Base-by-base conservation (phyloP, 2,888 invertebrate genomes). In the Protophormia terraenovae region DNA sequence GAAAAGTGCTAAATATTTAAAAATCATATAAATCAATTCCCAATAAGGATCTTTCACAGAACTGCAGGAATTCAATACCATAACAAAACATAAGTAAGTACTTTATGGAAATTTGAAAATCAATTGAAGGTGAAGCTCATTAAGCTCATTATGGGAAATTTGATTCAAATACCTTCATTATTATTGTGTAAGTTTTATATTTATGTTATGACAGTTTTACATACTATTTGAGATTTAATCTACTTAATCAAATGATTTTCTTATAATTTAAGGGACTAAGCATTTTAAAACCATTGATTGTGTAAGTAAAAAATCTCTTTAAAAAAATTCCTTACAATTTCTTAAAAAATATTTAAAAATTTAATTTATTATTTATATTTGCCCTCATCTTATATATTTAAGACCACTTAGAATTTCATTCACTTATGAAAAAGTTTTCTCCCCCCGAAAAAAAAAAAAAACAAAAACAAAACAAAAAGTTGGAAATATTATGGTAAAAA, bases 111-210 rank as follows among this genome's bases (percentile, higher is more conserved):
- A 73, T 85, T 73, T 55, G 22, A 75, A 82, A 85, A 79, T 82
- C 82, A 82, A 85, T 82, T 78, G 69, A 82, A 79, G 85, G 75
- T 85, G 73, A 78, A 71, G 69, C 82, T 85, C 64, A 82, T 85
- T 85, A 85, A 81, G 69, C 81, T 84, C 72, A 84, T 84, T 84
- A 80, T 72, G 45, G 67, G 8, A 69, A 47, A 60, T 76, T 62
- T 71, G 16, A 24, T 55, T 62, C 8, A 64, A 41, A 55, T 53
- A 16, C 41, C 7, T 16, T 41, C 38, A 35, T n/a, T n/a, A 24
- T 24, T n/a, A 14, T 10, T 4, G 3, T 14, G 4, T 14, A 38
- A 38, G 0, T 38, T 8, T 38, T 14, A 4, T 4, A 10, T 14
- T 38, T 38, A 38, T 38, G n/a, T n/a, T n/a, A n/a, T n/a, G n/a